phyloP scores from a whole-genome alignment of 2,888 invertebrate species.

The Apodemia mormo region DNA sequence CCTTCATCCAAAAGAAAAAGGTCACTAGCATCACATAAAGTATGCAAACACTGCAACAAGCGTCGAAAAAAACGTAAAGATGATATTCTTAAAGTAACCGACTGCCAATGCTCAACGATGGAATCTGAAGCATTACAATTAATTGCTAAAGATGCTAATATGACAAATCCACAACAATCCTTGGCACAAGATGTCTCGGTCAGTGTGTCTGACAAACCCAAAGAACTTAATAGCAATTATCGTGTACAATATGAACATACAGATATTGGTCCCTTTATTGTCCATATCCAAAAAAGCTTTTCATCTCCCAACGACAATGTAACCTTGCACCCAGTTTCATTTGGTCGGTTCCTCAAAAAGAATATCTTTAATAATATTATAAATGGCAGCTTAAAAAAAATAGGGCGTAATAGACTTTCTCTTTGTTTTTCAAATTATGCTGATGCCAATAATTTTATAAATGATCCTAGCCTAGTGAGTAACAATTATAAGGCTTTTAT shows the following conservation, averaged over 20 bases:
- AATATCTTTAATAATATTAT: constrained; percentile 6
- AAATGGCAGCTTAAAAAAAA: too few relatives aligned
- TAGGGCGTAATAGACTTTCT: constrained; percentile 2
- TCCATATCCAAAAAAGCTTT: background rate
- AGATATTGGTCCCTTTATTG: background rate
- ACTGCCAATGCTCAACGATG: background rate
- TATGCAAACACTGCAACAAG: background rate
- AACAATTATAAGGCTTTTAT: background rate
- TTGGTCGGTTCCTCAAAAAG: background rate
- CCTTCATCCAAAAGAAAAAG: background rate
- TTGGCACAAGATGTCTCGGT: background rate
- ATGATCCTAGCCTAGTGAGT: background rate
- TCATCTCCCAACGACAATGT: background rate
- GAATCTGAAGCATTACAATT: background rate
- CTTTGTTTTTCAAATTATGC: background rate
- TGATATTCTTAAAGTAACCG: background rate
- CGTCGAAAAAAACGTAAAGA: background rate
- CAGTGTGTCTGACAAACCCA: background rate
- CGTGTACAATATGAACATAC: background rate
- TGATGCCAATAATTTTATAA: background rate
- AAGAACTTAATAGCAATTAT: background rate
- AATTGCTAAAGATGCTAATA: background rate
- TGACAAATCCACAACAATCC: background rate
- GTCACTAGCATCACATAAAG: background rate
- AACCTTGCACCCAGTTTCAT: too few relatives aligned